Percentiles rank a stretch among this genome's conserved stretches.
Evolutionary conservation across 2,888 invertebrate species (phyloP).

Genomic region (Megalurothrips usitatus): DNA sequence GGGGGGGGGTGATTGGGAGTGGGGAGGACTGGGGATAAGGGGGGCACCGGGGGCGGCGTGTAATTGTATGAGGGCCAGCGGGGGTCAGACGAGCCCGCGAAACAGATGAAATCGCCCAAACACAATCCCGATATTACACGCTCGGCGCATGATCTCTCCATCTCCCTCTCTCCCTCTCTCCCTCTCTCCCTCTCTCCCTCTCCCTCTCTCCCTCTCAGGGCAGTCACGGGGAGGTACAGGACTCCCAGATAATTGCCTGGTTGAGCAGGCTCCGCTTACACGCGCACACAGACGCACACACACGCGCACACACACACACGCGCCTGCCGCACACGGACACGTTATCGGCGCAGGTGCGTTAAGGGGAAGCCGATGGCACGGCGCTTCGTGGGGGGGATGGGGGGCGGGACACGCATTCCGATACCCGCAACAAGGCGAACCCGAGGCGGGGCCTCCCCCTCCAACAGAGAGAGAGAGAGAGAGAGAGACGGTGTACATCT

Average conservation of each 20-base stretch:
- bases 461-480: too few relatives aligned
- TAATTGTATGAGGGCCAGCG: too few relatives aligned
- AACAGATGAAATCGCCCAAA: not conserved
- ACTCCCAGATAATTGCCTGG: not conserved
- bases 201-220: not conserved
- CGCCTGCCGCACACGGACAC: not conserved
- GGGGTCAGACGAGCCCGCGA: not conserved
- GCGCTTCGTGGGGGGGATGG: too few relatives aligned
- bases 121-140: not conserved
- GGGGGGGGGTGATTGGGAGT: too few relatives aligned
- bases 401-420: too few relatives aligned
- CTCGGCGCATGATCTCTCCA: not conserved
- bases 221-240: too few relatives aligned
- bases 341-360: not conserved
- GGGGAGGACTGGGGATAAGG: too few relatives aligned
- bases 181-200: not conserved
- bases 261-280: not conserved
- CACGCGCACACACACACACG: not conserved
- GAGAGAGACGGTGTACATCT: too few relatives aligned
- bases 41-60: too few relatives aligned
- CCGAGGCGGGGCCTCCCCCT: too few relatives aligned
- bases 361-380: not conserved
- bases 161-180: not conserved
- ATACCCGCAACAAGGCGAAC: too few relatives aligned
- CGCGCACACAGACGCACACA: not conserved